These are phyloP conservation scores for Hecatera dysodea DNA, from an alignment of 2,888 invertebrate genomes.

Conservation along the genomic window DNA sequence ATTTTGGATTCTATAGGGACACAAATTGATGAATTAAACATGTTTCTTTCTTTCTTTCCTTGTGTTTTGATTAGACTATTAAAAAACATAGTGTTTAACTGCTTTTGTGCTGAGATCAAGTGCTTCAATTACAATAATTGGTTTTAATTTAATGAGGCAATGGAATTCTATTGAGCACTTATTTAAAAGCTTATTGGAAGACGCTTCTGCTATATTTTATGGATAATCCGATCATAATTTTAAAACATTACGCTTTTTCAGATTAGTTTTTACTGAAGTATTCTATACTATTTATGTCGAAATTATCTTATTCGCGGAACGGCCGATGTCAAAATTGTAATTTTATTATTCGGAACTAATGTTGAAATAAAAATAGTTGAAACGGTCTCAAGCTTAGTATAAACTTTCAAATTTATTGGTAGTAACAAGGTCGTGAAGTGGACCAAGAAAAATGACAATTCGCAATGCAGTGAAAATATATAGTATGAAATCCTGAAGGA, in stretches of 20 bases:
- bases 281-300: slow-evolving; percentile 1
- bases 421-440: slow-evolving; percentile 5
- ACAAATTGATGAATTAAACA: background rate
- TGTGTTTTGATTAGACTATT: too few species aligned
- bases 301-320: slow-evolving; percentile 8
- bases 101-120: too few species aligned
- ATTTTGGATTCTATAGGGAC: background rate
- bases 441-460: background rate
- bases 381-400: slow-evolving; percentile 1
- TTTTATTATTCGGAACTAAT: slow-evolving; percentile 47
- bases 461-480: slow-evolving; percentile 10
- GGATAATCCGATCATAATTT: slow-evolving; percentile 9
- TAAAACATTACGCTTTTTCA: slow-evolving; percentile 8
- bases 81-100: too few species aligned
- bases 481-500: background rate
- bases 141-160: background rate
- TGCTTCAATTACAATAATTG: background rate
- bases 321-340: slow-evolving; percentile 21
- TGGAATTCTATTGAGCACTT: background rate
- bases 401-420: slow-evolving; percentile 20
- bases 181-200: background rate
- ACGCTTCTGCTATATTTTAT: background rate
- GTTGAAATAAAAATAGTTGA: slow-evolving; percentile 25
- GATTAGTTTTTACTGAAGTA: background rate
- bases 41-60: too few species aligned